phyloP scores from a whole-genome alignment of 2,797 vertebrate genomes.

The Scleropages formosus region DNA sequence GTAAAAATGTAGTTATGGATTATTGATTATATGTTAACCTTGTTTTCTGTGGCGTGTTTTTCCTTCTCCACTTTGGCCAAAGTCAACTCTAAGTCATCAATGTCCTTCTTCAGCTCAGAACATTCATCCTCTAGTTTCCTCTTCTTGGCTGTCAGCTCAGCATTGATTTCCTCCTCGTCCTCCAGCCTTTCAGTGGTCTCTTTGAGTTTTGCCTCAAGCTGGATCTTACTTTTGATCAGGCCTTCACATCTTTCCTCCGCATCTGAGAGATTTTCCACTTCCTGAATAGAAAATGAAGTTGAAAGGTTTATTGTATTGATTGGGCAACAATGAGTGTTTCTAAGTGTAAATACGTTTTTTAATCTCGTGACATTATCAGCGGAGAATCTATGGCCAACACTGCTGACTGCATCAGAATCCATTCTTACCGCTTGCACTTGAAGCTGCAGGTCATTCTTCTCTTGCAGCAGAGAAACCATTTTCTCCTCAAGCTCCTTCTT shows the following conservation, averaged over 20 bases:
- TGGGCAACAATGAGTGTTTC: no score
- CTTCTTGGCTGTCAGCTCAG: slow-evolving; percentile 59
- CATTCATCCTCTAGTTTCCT: slow-evolving; percentile 46
- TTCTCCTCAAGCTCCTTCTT: slow-evolving; percentile 88
- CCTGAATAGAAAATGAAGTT: slow-evolving; percentile 37
- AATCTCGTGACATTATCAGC: no score
- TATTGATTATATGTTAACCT: slow-evolving; percentile 15
- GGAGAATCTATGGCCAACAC: neutral
- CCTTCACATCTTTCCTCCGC: slow-evolving; percentile 35
- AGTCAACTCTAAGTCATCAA: slow-evolving; percentile 38
- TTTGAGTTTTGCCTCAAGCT: slow-evolving; percentile 71
- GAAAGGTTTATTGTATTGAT: no score
- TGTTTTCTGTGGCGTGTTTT: slow-evolving; percentile 38
- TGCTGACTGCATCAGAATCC: neutral
- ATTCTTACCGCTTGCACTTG: slow-evolving; percentile 79
- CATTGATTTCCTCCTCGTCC: slow-evolving; percentile 72
- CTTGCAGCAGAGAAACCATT: slow-evolving; percentile 80
- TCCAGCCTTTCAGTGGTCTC: slow-evolving; percentile 67
- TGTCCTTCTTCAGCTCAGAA: slow-evolving; percentile 37
- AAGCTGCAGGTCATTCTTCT: slow-evolving; percentile 85
- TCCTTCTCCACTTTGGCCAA: neutral
- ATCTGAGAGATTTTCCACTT: slow-evolving; percentile 47
- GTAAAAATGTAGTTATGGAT: neutral
- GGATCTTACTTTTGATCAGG: slow-evolving; percentile 48
- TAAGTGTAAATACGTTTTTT: no score